phyloP scores from a whole-genome alignment of 2,113 vertebrate genomes.

The Copsychus sechellarum region DNA sequence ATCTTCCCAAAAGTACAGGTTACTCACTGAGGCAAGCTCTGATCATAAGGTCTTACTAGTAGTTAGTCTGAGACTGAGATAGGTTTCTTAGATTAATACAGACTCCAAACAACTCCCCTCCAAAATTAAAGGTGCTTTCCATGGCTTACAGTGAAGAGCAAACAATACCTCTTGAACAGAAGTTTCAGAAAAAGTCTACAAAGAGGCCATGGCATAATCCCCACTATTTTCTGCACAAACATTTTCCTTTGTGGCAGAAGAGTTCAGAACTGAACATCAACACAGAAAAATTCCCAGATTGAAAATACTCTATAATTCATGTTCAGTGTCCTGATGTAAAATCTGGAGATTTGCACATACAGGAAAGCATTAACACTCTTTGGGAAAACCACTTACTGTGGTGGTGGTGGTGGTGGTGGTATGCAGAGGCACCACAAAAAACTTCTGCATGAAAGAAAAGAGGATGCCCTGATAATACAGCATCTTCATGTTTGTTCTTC shows the following conservation, averaged over 20 bases:
- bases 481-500: not conserved
- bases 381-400: not conserved
- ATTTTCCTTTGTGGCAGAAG: not conserved
- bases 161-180: not conserved
- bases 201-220: not conserved
- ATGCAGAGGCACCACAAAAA: not conserved
- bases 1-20: not conserved
- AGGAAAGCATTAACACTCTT: not conserved
- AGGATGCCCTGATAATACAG: not conserved
- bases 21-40: not conserved
- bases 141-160: not conserved
- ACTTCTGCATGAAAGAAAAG: not conserved
- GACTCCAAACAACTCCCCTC: not conserved
- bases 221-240: not conserved
- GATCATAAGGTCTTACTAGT: not conserved
- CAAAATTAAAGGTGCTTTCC: not conserved
- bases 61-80: not conserved
- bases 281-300: not conserved
- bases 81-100: not conserved
- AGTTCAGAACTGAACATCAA: not conserved
- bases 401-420: not conserved
- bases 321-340: not conserved
- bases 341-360: not conserved
- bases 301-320: not conserved
- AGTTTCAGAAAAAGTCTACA: not conserved